Base-by-base conservation (phyloP, 1,140 invertebrate genomes). In the Popillia japonica region DNA sequence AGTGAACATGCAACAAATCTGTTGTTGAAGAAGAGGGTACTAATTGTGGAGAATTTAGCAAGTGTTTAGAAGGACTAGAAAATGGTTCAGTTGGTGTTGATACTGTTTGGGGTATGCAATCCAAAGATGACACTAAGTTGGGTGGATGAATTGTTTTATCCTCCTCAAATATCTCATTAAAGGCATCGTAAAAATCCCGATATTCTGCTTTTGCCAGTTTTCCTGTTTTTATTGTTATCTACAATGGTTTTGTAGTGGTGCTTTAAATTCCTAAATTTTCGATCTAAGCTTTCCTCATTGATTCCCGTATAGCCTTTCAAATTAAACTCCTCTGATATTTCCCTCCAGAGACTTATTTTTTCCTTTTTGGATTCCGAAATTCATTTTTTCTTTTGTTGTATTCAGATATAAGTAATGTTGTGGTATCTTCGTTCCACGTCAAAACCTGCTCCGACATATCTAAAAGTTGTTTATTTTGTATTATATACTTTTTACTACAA, bases 101-200 rank as follows among this genome's bases (percentile, higher is more conserved):
- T 34, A 34, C 27, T 22, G 64, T 40, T 20, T 22, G 64, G 10
- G 64, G 64, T 72, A 40, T 22, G 11, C 11, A 72, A 14, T 23
- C 20, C 20, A 40, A 40, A 17, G 64, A 72, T 10, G 64, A 72
- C 20, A 72, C 10, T 11, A 72, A 10, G 34, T 14, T 72, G 9
- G 64, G 64, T 40, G 20, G 64, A 72, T 72, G 20, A 23, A 72
- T 20, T 14, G 64, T 22, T 22, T 72, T 72, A 9, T 72, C 64
- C 10, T 72, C 64, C 34, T 23, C 20, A 72, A 23, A 72, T 72
- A 72, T 72, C 9, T 72, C 64, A 72, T 72, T 72, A 72, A 72
- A 72, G 11, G 11, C 64, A 11, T 72, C 64, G 20, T 17, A 72
- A 40, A 14, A 72, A 17, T 72, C 64, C 64, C 64, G 20, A 17